Percentiles rank a stretch among this genome's conserved stretches.
Conservation (phyloP, 2,888 invertebrate species). For the Harpagoxenus sublaevis region DNA sequence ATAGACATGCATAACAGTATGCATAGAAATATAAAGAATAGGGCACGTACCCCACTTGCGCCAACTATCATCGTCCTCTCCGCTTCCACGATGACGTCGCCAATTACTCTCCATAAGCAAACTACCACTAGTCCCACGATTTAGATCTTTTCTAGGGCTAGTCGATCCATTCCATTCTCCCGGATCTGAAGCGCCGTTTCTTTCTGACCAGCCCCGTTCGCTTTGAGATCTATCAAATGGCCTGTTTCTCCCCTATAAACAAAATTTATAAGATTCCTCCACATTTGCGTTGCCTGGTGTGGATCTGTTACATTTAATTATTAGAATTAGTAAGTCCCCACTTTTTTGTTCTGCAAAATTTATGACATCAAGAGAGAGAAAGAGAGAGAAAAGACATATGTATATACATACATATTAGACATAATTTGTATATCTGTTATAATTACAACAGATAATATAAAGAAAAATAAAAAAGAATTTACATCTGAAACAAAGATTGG, state of each 20-base stretch:
- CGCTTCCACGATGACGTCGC: constrained; percentile 87
- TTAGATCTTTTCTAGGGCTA: constrained; percentile 88
- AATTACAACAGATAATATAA: background rate
- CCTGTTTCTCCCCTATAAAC: constrained; percentile 80
- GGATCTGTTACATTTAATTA: background rate
- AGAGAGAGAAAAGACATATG: background rate
- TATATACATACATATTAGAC: background rate
- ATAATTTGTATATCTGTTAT: constrained; percentile 9
- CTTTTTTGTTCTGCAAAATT: background rate
- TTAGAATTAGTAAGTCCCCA: background rate
- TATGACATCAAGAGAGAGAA: background rate
- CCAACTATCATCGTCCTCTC: constrained; percentile 88
- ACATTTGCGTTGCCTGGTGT: background rate
- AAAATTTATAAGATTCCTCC: background rate
- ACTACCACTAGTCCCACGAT: constrained; percentile 84
- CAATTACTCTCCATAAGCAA: constrained; percentile 86
- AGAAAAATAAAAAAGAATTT: constrained; percentile 6
- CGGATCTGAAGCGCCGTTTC: constrained; percentile 87
- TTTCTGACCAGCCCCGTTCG: constrained; percentile 87
- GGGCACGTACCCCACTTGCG: constrained; percentile 87
- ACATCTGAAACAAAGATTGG: background rate
- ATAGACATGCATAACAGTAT: no score
- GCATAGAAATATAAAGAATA: background rate
- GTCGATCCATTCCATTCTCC: constrained; percentile 87
- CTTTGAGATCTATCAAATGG: constrained; percentile 85